These are phyloP conservation scores for Botia almorhae DNA, from an alignment of 2,797 vertebrate species.

Conservation along the genomic window DNA sequence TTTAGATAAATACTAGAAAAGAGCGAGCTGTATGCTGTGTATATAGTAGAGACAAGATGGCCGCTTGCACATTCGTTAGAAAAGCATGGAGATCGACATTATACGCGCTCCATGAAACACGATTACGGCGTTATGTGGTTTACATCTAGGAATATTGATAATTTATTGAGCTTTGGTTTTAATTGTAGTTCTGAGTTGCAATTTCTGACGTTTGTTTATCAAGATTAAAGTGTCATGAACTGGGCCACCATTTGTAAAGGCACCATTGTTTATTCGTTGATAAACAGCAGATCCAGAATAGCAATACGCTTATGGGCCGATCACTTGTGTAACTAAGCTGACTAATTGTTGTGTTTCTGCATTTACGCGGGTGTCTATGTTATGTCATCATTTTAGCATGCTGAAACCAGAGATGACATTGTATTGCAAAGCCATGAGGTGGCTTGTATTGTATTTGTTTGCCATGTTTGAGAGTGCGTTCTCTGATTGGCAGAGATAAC, in stretches of 20 bases:
- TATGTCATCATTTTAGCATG: neutral
- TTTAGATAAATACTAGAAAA: neutral
- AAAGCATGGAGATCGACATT: constrained; percentile 41
- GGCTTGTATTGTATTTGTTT: too few species aligned
- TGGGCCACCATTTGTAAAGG: neutral
- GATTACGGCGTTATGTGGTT: neutral
- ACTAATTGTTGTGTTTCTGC: too few species aligned
- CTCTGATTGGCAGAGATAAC: too few species aligned
- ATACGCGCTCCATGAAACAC: neutral
- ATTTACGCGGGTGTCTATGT: neutral
- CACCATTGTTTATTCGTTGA: neutral
- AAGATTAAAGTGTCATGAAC: too few species aligned
- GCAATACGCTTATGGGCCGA: neutral
- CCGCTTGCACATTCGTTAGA: constrained; percentile 66
- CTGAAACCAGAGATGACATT: neutral
- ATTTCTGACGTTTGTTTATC: neutral
- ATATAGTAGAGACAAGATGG: constrained; percentile 66
- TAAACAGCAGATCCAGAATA: neutral
- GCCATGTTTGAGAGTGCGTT: too few species aligned
- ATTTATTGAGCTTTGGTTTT: neutral
- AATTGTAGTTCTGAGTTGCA: neutral
- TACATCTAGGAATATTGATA: neutral
- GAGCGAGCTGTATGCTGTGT: constrained; percentile 5
- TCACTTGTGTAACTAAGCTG: neutral
- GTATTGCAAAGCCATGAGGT: too few species aligned